A percentile compares a stretch with the other conserved stretches of the same genome.
These are phyloP conservation scores for Rhynchonycteris naso DNA, from an alignment of 2,797 vertebrate species.

Conservation along the genomic window DNA sequence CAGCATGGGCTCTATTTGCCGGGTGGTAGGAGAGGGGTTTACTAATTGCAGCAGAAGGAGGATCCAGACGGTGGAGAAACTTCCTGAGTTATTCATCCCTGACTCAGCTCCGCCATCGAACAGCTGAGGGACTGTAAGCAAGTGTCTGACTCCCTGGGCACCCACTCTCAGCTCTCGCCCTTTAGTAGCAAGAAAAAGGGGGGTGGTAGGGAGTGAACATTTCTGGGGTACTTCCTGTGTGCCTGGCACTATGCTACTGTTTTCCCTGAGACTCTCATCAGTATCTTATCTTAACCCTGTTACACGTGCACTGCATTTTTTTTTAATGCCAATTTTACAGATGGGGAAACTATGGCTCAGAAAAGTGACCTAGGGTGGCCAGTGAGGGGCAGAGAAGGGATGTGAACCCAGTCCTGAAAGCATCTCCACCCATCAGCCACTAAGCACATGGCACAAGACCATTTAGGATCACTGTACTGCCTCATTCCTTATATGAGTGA, in stretches of 20 bases:
- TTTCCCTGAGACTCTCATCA: not conserved
- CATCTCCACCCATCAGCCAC: not conserved
- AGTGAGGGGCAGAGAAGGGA: not conserved
- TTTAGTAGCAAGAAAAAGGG: not conserved
- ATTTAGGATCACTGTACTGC: not conserved
- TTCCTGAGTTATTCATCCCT: conserved; percentile 9
- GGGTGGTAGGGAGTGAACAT: not conserved
- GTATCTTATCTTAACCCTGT: not conserved
- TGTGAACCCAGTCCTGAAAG: not conserved
- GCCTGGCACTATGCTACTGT: not conserved
- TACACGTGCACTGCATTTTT: not conserved
- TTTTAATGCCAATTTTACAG: not conserved
- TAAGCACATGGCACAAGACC: not conserved
- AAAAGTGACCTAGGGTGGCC: not conserved
- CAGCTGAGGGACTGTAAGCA: not conserved
- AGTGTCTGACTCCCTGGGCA: not conserved
- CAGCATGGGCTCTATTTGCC: not conserved
- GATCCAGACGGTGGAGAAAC: conserved; percentile 14
- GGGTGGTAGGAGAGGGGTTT: not conserved
- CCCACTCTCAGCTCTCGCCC: not conserved
- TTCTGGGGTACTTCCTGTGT: not conserved
- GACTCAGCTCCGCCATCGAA: conserved; percentile 12
- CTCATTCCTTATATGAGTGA: not conserved
- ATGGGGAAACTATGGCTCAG: not conserved
- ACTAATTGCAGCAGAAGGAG: not conserved